These are phyloP conservation scores for Stenichneumon culpator DNA, from an alignment of 2,888 invertebrate genomes.

Conservation along the genomic window DNA sequence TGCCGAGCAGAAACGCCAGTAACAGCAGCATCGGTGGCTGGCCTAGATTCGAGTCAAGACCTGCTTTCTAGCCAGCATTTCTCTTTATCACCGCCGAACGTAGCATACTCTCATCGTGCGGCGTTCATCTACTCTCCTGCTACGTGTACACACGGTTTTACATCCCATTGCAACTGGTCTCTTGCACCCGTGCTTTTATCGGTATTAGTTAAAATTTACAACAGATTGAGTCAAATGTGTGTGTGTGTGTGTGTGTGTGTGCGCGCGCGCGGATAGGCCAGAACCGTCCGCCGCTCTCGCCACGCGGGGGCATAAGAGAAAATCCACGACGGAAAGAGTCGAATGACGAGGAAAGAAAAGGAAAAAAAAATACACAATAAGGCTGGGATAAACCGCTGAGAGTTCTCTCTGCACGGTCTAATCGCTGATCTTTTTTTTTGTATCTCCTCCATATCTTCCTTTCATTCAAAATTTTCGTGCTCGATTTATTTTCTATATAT, in stretches of 20 bases:
- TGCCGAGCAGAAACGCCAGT: conserved; percentile 31
- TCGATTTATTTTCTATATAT: conserved; percentile 2
- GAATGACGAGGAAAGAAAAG: conserved; percentile 20
- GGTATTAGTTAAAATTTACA: not conserved
- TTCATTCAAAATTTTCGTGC: conserved; percentile 54
- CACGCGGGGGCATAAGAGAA: conserved; percentile 29
- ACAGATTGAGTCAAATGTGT: not conserved
- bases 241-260: not conserved
- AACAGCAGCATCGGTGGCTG: conserved; percentile 75
- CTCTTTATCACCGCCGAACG: conserved; percentile 83
- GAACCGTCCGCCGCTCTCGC: conserved; percentile 37
- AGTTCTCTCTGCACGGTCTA: not conserved
- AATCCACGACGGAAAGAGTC: conserved; percentile 43
- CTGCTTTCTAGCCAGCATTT: conserved; percentile 85
- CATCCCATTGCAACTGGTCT: conserved; percentile 6
- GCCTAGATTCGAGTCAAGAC: conserved; percentile 84
- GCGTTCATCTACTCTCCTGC: conserved; percentile 53
- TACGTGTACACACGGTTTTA: not conserved
- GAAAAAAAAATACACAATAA: not conserved
- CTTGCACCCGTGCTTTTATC: not conserved
- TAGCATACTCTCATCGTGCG: conserved; percentile 67
- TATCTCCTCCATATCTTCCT: conserved; percentile 16
- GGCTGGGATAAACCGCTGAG: conserved; percentile 1
- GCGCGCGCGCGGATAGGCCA: conserved; percentile 7
- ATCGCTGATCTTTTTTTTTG: conserved; percentile 13